Base-by-base conservation (phyloP, 2,113 vertebrate species). In the Dipodomys spectabilis region DNA sequence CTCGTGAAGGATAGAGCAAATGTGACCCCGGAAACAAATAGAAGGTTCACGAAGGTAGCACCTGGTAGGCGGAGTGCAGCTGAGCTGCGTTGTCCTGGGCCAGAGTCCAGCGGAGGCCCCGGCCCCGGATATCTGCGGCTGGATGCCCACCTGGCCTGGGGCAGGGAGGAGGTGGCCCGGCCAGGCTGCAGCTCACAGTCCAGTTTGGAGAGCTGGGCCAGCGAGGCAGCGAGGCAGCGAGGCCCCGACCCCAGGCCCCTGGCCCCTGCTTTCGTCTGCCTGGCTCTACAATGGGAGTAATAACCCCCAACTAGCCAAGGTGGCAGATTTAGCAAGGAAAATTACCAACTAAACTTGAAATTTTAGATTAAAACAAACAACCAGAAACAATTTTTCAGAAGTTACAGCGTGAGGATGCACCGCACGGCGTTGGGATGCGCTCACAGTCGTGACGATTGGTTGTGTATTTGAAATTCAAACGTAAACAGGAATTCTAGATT, bases 181-280 rank as follows among this genome's bases (percentile, higher is more conserved):
- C 30, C 30, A 2, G 8, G 25, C 5, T 1, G 32, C 39, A 8
- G 7, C 6, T 53, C 7, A 2, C 9, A n/a, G n/a, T 2, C 49
- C 4, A 32, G 30, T 60, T 22, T 19, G 28, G 18, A 11, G 7
- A 35, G 30, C 67, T 7, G 32, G n/a, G 35, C 73, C 28, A 18
- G 27, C 7, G 4, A 27, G 7, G 15, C 35, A 39, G 39, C 39
- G 39, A 39, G 39, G 39, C 53, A 57, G 53, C 35, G 2, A 3
- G 16, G 25, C 6, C 16, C 12, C 4, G 10, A 28, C 20, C 3
- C 12, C 16, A 1, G 0, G 5, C 19, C 5, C 57, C 69, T 0
- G 0, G 6, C 2, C 35, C 32, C 73, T 30, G 94, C 32, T 1
- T 0, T 53, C 20, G 6, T 23, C 53, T 1, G 8, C 6, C 30